Conservation (phyloP, 2,113 vertebrate species). For the Alouatta palliata region DNA sequence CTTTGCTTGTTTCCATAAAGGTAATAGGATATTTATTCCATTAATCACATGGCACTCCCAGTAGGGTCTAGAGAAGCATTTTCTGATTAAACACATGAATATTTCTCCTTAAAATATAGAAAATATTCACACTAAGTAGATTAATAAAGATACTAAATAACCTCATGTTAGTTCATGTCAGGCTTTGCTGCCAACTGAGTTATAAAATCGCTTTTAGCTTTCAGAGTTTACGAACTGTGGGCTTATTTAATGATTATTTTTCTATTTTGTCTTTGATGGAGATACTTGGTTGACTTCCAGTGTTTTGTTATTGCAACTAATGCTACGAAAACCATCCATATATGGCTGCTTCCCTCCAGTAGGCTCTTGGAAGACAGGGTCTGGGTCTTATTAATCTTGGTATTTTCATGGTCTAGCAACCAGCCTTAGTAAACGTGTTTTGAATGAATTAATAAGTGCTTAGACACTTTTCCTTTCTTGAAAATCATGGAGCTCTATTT, state of each 20-base stretch:
- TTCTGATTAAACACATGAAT: neutral
- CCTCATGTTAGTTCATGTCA: neutral
- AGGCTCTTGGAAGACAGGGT: neutral
- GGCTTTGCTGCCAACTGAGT: neutral
- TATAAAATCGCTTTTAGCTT: neutral
- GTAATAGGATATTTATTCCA: neutral
- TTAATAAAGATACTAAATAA: neutral
- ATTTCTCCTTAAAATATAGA: constrained; percentile 39
- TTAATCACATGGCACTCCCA: neutral
- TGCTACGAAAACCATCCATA: neutral
- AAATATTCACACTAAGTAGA: neutral
- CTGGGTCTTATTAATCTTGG: neutral
- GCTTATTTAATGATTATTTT: neutral
- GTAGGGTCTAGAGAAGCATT: neutral
- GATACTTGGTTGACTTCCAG: neutral
- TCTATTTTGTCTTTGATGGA: neutral
- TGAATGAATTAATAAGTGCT: constrained; percentile 25
- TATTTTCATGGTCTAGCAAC: neutral
- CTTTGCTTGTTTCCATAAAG: constrained; percentile 28
- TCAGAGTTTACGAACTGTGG: neutral
- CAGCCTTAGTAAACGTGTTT: neutral
- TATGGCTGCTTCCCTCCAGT: neutral
- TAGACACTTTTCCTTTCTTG: neutral
- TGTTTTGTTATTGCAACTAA: neutral
- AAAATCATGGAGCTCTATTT: neutral